Conservation (phyloP, 2,888 invertebrate species). For the Itoplectis maculator region DNA sequence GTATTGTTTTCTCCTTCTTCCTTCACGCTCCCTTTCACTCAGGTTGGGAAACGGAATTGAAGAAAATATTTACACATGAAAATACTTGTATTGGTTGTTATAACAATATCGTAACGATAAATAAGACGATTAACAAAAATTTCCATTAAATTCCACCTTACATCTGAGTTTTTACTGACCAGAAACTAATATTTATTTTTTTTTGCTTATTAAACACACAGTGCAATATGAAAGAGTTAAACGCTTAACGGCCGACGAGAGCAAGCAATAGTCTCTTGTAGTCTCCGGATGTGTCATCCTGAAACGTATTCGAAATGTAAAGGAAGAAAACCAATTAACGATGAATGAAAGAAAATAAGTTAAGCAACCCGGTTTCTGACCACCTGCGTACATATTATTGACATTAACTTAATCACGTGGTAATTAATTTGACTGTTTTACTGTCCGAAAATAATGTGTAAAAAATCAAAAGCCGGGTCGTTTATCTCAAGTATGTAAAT, state of each 20-base stretch:
- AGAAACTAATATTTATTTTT: constrained; percentile 60
- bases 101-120: constrained; percentile 50
- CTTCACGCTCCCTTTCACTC: constrained; percentile 40
- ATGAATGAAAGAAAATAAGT: constrained; percentile 8
- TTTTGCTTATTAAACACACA: constrained; percentile 51
- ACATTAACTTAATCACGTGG: neutral
- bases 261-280: constrained; percentile 94
- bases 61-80: constrained; percentile 56
- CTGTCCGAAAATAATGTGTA: neutral
- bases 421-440: neutral
- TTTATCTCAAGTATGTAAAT: constrained; percentile 33
- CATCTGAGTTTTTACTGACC: constrained; percentile 60
- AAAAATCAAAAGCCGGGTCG: constrained; percentile 10
- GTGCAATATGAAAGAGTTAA: constrained; percentile 63
- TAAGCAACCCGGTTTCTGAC: constrained; percentile 14
- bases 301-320: constrained; percentile 83
- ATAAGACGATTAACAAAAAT: constrained; percentile 48
- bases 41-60: constrained; percentile 26
- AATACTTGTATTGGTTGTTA: constrained; percentile 64
- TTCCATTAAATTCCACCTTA: constrained; percentile 41
- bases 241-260: constrained; percentile 85
- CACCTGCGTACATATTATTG: neutral
- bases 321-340: constrained; percentile 58
- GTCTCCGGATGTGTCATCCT: constrained; percentile 95
- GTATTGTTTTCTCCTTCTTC: constrained; percentile 19